Base-by-base conservation (phyloP, 2,888 invertebrate genomes). In the Rhagonycha fulva region DNA sequence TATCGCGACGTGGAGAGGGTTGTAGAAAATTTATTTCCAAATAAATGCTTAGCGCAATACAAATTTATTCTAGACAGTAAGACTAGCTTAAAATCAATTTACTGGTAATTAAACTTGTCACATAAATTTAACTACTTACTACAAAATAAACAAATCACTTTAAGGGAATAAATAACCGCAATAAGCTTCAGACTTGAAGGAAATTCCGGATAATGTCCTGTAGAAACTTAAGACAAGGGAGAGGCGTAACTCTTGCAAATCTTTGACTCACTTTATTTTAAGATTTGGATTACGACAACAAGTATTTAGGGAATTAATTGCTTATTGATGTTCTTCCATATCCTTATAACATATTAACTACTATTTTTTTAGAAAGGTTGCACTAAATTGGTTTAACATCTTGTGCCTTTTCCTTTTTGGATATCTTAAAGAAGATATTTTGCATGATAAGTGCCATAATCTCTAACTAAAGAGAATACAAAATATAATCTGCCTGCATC, bases 211-310 rank as follows among this genome's bases (percentile, higher is more conserved):
- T 84, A 84, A 84, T 84, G 83, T 84, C 82, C 83, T 84, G 81
- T 81, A 81, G 83, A 82, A 83, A 84, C 83, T 83, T 82, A 82
- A 78, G 83, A 85, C 86, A 86, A 81, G 84, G 82, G 83, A 86
- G 85, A 84, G 86, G 86, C 85, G 86, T 85, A 80, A 76, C 85
- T 80, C 76, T 82, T 80, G 84, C 83, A 83, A 84, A 84, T 86
- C 85, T 85, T 83, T 83, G 83, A 24, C 63, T 66, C 63, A n/a
- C 26, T 19, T 14, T n/a, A 26, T 24, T 66, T 23, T 12, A 24
- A 66, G 63, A 47, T 47, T 47, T n/a, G n/a, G 47, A 47, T 47
- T 47, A 47, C n/a, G n/a, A n/a, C n/a, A 47, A 47, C 47, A 47
- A 47, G 47, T 47, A 47, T 47, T 47, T 47, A 47, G 47, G n/a